Evolutionary conservation across 2,888 invertebrate species (phyloP).

Genomic region (Teleogryllus oceanicus): DNA sequence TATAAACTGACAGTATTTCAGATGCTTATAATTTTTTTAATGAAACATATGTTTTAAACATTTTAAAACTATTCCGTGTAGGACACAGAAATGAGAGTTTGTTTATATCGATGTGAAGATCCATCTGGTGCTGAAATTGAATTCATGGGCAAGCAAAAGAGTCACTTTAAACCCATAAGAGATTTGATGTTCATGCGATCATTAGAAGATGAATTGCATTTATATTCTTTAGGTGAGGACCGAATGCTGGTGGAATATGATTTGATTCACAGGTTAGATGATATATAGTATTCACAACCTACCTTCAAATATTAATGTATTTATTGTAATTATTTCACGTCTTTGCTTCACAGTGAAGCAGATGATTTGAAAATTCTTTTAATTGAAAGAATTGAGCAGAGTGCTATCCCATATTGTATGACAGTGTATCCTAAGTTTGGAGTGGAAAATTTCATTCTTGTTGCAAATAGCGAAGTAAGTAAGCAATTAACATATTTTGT

Average conservation of each 20-base stretch:
- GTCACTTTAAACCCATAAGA: constrained; percentile 58
- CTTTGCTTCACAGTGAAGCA: constrained; percentile 12
- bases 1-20: constrained; percentile 24
- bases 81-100: constrained; percentile 55
- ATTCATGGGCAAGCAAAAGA: constrained; percentile 58
- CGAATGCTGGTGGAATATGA: constrained; percentile 59
- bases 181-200: constrained; percentile 54
- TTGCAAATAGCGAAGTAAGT: constrained; percentile 60
- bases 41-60: neutral
- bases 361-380: constrained; percentile 42
- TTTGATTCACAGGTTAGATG: constrained; percentile 42
- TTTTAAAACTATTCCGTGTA: constrained; percentile 42
- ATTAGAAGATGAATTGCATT: constrained; percentile 47
- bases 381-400: constrained; percentile 60
- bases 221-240: constrained; percentile 60
- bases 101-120: constrained; percentile 50
- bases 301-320: constrained; percentile 19
- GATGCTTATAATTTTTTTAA: neutral
- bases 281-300: constrained; percentile 24
- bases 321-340: constrained; percentile 2
- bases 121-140: constrained; percentile 48
- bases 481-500: neutral
- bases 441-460: constrained; percentile 53
- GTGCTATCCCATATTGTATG: constrained; percentile 57
- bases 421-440: constrained; percentile 50